Evolutionary conservation across 2,797 vertebrate species (phyloP).

Genomic region (Hypotaenidia philippensis): DNA sequence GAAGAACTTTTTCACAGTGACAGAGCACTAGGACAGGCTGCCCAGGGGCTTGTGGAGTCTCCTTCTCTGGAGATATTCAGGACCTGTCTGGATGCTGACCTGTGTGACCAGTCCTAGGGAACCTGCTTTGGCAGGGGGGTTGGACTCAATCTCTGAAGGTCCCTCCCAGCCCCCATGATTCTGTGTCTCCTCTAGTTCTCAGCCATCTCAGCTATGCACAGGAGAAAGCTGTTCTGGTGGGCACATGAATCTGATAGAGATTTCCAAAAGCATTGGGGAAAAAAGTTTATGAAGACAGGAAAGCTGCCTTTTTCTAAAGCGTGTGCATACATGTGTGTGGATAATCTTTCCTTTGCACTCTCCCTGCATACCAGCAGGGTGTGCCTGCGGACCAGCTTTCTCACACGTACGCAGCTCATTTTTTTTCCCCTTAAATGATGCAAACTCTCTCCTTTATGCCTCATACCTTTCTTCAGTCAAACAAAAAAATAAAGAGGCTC

Average conservation of each 20-base stretch:
- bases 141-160: too few relatives aligned
- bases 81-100: too few relatives aligned
- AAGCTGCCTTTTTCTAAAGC: background rate
- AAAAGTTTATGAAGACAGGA: background rate
- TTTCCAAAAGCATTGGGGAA: background rate
- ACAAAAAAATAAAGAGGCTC: too few relatives aligned
- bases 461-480: background rate
- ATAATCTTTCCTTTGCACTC: conserved; percentile 51
- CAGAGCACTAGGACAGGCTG: too few relatives aligned
- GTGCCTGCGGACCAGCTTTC: conserved; percentile 61
- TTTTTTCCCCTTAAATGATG: background rate
- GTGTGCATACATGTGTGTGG: fast-evolving
- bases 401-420: background rate
- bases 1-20: too few relatives aligned
- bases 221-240: fast-evolving
- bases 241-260: background rate
- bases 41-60: too few relatives aligned
- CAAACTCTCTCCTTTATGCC: background rate
- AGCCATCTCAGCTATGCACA: background rate
- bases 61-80: too few relatives aligned
- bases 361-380: conserved; percentile 72
- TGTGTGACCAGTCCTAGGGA: too few relatives aligned
- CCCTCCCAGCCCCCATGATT: too few relatives aligned
- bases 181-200: background rate
- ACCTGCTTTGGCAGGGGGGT: too few relatives aligned